A percentile compares a stretch with the other conserved stretches of the same genome.
Evolutionary conservation across 2,888 invertebrate genomes (phyloP).

Genomic region (Disparrhopalites patrizii): DNA sequence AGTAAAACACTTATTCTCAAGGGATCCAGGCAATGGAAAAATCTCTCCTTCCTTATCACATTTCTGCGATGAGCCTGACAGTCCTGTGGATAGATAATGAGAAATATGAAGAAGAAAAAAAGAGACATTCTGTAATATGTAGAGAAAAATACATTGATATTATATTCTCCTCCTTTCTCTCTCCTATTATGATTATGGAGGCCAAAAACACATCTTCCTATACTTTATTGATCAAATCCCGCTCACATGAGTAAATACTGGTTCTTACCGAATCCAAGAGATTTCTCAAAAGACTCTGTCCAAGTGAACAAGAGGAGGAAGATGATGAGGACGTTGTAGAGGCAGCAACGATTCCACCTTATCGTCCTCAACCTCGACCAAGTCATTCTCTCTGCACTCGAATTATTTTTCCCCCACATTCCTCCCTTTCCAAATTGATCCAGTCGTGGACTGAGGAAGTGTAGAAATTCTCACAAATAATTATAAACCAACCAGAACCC

Average conservation of each 20-base stretch:
- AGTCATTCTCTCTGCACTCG: no score
- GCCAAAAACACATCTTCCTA: no score
- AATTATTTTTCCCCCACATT: background rate
- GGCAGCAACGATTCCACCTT: no score
- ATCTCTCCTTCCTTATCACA: constrained; percentile 48
- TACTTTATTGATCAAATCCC: no score
- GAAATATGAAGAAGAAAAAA: background rate
- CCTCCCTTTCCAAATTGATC: no score
- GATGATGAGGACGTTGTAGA: background rate
- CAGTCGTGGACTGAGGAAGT: no score
- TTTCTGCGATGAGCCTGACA: constrained; percentile 41
- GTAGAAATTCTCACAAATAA: no score
- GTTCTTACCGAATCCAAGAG: background rate
- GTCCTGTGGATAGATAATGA: constrained; percentile 30
- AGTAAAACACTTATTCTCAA: constrained; percentile 61
- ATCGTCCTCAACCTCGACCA: no score
- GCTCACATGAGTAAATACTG: background rate
- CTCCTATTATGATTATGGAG: no score
- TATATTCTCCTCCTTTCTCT: no score
- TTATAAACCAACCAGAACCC: no score
- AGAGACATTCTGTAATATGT: background rate
- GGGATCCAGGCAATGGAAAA: constrained; percentile 43
- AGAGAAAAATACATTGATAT: background rate
- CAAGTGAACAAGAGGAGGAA: background rate
- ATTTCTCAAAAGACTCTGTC: background rate